These are phyloP conservation scores for Rhopalosiphum maidis DNA, from an alignment of 1,140 invertebrate species.

Conservation along the genomic window DNA sequence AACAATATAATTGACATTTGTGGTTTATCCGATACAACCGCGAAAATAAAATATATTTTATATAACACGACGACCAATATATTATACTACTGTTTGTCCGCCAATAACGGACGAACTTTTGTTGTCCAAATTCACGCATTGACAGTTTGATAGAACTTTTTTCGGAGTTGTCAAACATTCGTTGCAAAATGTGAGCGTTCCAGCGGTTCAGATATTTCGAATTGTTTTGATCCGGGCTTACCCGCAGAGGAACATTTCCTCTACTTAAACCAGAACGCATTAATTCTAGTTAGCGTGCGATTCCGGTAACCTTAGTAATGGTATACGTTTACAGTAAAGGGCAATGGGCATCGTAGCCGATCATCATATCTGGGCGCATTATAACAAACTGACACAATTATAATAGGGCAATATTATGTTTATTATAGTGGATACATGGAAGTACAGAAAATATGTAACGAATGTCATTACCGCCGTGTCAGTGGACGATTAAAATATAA, in stretches of 20 bases:
- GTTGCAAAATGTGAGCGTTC: background rate
- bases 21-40: background rate
- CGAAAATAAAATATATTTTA: background rate
- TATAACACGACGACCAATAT: background rate
- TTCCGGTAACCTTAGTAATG: background rate
- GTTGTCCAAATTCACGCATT: background rate
- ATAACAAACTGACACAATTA: background rate
- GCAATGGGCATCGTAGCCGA: background rate
- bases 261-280: background rate
- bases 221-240: background rate
- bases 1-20: conserved; percentile 5
- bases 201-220: background rate
- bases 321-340: background rate
- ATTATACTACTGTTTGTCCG: background rate
- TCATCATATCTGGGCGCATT: background rate
- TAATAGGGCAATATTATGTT: background rate
- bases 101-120: background rate
- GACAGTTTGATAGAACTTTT: background rate
- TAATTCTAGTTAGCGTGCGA: background rate
- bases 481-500: background rate
- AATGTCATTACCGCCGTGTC: background rate
- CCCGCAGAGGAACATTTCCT: background rate
- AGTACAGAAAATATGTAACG: background rate
- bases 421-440: background rate
- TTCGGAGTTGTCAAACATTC: background rate